These are phyloP conservation scores for Agrilus biguttatus DNA, from an alignment of 2,888 invertebrate genomes.

Conservation along the genomic window DNA sequence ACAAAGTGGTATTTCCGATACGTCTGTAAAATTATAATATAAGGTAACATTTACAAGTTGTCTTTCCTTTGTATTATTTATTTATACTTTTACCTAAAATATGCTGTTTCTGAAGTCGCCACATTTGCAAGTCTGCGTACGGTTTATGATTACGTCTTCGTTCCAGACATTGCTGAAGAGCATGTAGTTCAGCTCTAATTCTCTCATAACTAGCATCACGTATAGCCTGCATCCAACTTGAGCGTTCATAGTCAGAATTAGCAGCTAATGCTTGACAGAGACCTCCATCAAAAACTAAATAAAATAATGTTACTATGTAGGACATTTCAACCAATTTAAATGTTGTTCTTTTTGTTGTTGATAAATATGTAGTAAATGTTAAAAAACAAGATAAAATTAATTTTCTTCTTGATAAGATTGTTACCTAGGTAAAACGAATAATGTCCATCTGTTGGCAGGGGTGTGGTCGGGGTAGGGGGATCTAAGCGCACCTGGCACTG, in stretches of 20 bases:
- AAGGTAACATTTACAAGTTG: conserved; percentile 1
- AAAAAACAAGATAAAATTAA: no score
- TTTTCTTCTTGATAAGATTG: no score
- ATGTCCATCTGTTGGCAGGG: conserved; percentile 52
- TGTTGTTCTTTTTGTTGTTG: no score
- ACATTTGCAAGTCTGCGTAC: conserved; percentile 52
- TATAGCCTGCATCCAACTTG: conserved; percentile 74
- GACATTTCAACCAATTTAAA: no score
- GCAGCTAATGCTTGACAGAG: conserved; percentile 69
- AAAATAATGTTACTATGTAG: background rate
- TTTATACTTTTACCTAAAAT: conserved; percentile 41
- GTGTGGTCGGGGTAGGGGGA: conserved; percentile 38
- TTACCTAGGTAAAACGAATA: conserved; percentile 73
- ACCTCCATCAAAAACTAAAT: conserved; percentile 69
- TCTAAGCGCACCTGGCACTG: conserved; percentile 67
- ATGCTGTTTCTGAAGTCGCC: conserved; percentile 53
- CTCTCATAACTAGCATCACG: conserved; percentile 73
- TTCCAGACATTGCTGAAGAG: conserved; percentile 43
- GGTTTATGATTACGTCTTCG: conserved; percentile 47
- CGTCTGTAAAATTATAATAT: conserved; percentile 40
- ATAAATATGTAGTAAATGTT: no score
- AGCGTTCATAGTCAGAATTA: conserved; percentile 63
- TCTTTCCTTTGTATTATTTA: background rate
- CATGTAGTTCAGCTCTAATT: conserved; percentile 57
- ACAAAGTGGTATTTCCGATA: conserved; percentile 71